Percentiles rank a stretch among this genome's conserved stretches.
Evolutionary conservation across 2,113 vertebrate genomes (phyloP).

Genomic region (Alouatta palliata): DNA sequence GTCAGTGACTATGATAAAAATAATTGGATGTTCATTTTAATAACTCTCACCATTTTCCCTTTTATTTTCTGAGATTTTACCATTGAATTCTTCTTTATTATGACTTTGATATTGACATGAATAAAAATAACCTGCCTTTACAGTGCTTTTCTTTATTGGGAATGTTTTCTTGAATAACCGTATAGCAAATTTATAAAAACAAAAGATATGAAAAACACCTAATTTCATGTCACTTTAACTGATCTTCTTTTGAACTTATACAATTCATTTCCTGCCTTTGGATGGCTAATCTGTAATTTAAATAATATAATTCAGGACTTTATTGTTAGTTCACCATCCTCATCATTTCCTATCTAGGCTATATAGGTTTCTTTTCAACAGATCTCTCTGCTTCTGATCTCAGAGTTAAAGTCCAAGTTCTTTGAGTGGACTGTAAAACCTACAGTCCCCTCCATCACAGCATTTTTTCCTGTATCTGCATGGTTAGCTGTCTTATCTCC

Average conservation of each 20-base stretch:
- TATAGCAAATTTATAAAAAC: conserved; percentile 32
- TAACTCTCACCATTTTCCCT: neutral
- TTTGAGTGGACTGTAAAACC: neutral
- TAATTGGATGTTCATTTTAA: neutral
- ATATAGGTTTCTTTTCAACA: neutral
- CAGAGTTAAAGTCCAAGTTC: neutral
- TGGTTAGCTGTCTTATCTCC: neutral
- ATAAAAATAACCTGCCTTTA: neutral
- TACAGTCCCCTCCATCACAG: neutral
- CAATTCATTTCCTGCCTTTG: neutral
- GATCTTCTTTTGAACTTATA: neutral
- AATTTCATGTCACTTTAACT: neutral
- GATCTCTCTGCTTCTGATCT: neutral
- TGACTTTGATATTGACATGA: neutral
- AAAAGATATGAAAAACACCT: neutral
- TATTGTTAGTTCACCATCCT: neutral
- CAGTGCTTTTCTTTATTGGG: conserved; percentile 6
- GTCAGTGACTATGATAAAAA: neutral
- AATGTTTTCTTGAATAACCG: neutral
- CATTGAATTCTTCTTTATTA: neutral
- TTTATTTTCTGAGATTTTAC: conserved; percentile 5
- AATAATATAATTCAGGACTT: neutral
- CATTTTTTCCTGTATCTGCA: neutral
- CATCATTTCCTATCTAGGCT: neutral
- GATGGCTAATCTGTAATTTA: neutral